Base-by-base conservation (phyloP, 2,888 invertebrate species). In the Lordiphosa fenestrarum region DNA sequence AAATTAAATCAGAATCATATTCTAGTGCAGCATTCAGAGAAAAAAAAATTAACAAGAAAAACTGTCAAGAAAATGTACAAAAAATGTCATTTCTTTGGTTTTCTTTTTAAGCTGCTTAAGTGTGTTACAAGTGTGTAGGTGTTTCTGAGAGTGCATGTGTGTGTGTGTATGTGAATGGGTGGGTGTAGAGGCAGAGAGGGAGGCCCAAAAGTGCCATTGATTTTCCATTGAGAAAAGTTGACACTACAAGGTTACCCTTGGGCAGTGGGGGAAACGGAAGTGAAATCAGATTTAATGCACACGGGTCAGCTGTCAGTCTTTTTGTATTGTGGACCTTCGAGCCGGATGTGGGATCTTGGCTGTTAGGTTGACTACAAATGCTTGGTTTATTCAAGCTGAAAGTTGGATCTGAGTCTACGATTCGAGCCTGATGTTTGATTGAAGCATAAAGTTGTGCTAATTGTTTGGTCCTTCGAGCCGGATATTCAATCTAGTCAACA, bases 61-160 rank as follows among this genome's bases (percentile, higher is more conserved):
- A 30, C 30, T 30, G 30, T 30, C 30, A 30, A 30, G 30, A 30
- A 30, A 30, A 30, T 30, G 30, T 30, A 30, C 33, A 50, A 59
- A 42, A 37, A 33, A 60, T 19, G 23, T 15, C 25, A 19, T 44
- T 7, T 25, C 35, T 50, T 44, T 41, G 38, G 39, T 21, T 13
- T 25, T 39, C 39, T 58, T 59, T 62, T 36, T 52, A 62, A 60
- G 52, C 41, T 40, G 51, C 39, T 59, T 44, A 35, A 61, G 60
- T 44, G 49, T 59, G 7, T 35, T 30, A 30, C 30, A 30, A 30
- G 10, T 30, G 30, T 30, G 30, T 30, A 9, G 30, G 30, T 9
- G 23, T 19, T 19, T 19, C 19, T 33, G 44, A 35, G 3, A 1
- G 30, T 30, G 30, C 7, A 4, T 7, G 7, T 30, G 7, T 33